Conservation (phyloP, 2,888 invertebrate species). For the Philopedon plagiatum region DNA sequence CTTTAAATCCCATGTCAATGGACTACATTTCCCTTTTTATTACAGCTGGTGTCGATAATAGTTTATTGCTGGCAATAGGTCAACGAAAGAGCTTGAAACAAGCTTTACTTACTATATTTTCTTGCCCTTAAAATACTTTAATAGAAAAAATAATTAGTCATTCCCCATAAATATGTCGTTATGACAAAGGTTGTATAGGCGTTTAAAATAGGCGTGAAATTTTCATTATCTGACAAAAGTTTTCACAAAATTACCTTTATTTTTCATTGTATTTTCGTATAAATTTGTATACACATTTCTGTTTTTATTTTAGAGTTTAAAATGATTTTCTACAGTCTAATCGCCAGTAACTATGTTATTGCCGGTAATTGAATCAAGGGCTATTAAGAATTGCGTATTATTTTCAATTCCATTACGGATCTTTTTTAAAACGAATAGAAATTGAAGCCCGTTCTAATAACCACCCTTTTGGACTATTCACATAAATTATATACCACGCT, state of each 20-base stretch:
- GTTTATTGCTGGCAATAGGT: no score
- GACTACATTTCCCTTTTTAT: no score
- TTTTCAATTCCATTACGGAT: conserved; percentile 36
- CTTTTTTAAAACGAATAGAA: conserved; percentile 31
- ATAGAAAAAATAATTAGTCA: not conserved
- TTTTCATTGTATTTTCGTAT: conserved; percentile 8
- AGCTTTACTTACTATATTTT: not conserved
- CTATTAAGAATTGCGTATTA: conserved; percentile 38
- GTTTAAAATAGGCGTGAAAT: conserved; percentile 33
- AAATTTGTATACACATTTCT: no score
- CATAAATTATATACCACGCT: conserved; percentile 59
- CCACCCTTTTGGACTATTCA: conserved; percentile 53
- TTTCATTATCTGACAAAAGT: conserved; percentile 33
- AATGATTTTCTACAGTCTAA: conserved; percentile 26
- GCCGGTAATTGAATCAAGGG: conserved; percentile 52
- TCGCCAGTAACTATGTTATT: conserved; percentile 36
- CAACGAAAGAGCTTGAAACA: not conserved
- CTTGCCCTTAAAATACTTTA: not conserved
- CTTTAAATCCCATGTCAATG: no score
- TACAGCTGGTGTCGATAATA: no score
- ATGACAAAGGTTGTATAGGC: conserved; percentile 17
- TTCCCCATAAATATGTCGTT: not conserved
- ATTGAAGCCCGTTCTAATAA: conserved; percentile 48
- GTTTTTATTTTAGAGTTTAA: not conserved
- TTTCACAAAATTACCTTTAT: conserved; percentile 12